Evolutionary conservation across 30 jellyfish, hydroid and myxozoan species (phyloP), one percentile per base, ranked within the genome.

Genomic region (Calvadosia cruxmelitensis): DNA sequence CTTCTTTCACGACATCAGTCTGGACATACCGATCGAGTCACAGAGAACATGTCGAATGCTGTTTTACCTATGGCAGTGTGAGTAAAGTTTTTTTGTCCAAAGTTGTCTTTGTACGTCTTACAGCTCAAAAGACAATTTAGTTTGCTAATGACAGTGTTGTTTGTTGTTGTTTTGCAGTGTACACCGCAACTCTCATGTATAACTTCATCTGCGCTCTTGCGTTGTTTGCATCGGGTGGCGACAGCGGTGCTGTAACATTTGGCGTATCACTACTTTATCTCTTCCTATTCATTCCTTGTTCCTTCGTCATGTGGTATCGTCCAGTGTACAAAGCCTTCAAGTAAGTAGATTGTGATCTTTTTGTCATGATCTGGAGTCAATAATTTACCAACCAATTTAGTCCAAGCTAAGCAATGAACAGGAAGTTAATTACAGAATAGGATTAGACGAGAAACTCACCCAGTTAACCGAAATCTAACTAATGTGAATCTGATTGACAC

Each of bases 31-130:
- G 31, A 78, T 81, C 49, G 95, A 91, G 67, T 80, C 71, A 63
- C 99, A 91, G 68, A 77, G 36, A 62, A 82, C 95, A 0, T 82
- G 95, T 82, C 72, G 87, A 57, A 69, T 91, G 95, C 27, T 91
- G 67, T 91, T 52, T 68, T 91, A 82, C 61, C 50, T 91, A 27
- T 91, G 99, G 99, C 95, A 91, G 34, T 74, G 99, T 91, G 76
- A 53, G 99, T 70, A 12, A 0, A 5, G 1, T 1, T 66, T 34
- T 42, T n/a, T n/a, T n/a, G n/a, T n/a, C n/a, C n/a, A n/a, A n/a
- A n/a, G n/a, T n/a, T n/a, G n/a, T n/a, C n/a, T n/a, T n/a, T n/a
- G n/a, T n/a, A n/a, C n/a, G n/a, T n/a, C n/a, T 42, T 10, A 42
- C 20, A 5, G 57, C 10, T 5, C 20, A 10, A 42, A 42, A 42